Evolutionary conservation across 2,797 vertebrate species (phyloP), one percentile per base, ranked within the genome.

Genomic region (Pyrrhura leucotis): DNA sequence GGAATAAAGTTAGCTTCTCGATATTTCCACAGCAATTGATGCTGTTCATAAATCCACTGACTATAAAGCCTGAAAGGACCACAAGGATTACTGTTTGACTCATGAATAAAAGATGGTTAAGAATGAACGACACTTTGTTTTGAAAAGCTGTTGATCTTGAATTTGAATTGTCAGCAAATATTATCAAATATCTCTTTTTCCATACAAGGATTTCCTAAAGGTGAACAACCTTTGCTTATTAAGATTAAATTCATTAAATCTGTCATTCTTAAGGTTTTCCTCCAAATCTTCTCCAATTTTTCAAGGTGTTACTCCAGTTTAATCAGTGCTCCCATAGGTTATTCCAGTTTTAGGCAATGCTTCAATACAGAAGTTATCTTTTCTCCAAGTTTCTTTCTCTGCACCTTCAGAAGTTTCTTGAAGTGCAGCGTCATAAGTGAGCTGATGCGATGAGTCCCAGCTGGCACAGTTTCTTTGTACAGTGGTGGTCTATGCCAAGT

Each of bases 351-450:
- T 47, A 51, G 25, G 14, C 20, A 39, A 25, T 65, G 26, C 14
- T 69, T 72, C 50, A 8, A 48, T 35, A 33, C 7, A 50, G 21
- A 35, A 68, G 25, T 22, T 26, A 18, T 6, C 17, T 63, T 72
- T 53, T 74, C 26, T 63, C 6, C 75, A 74, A 21, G 15, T 37
- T 69, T 26, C 31, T 69, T 51, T 69, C 68, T 75, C 39, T 56
- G 11, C 19, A 47, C 12, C 33, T 56, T 72, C 37, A 72, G 33
- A 45, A 50, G 25, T 11, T 56, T 31, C 17, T 48, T 62, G 35
- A 28, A 50, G 18, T 23, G 20, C 26, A 45, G 45, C 1, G 0
- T 48, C n/a, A 71, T 28, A 54, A 0, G 0, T 29, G 11, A 81
- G 28, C 9, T 62, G 31, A 66, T 33, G 21, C 28, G 28, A 23